Evolutionary conservation across 2,888 invertebrate genomes (phyloP).

Genomic region (Temnothorax ravouxi): DNA sequence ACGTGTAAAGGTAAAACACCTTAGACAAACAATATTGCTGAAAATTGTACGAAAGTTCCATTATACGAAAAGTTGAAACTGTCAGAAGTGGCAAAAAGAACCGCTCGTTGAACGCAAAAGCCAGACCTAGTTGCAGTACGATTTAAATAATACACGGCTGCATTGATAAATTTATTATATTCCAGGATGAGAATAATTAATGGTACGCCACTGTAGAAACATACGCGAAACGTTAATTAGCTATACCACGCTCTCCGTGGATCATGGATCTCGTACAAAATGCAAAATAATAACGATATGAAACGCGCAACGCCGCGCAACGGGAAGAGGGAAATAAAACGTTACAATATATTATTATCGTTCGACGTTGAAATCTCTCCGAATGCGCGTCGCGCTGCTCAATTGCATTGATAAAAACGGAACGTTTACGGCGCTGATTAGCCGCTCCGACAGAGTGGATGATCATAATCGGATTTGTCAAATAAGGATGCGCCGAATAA

Average conservation of each 20-base stretch:
- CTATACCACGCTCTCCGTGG: constrained; percentile 23
- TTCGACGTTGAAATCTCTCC: constrained; percentile 20
- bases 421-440: constrained; percentile 30
- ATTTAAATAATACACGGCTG: constrained; percentile 49
- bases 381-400: not conserved
- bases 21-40: not conserved
- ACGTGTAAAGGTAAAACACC: not conserved
- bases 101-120: not conserved
- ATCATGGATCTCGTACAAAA: constrained; percentile 34
- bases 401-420: constrained; percentile 32
- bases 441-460: not conserved
- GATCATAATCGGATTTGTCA: constrained; percentile 41
- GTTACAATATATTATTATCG: constrained; percentile 42
- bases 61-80: not conserved
- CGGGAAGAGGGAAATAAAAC: constrained; percentile 41
- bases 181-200: constrained; percentile 43
- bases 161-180: constrained; percentile 51
- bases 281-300: constrained; percentile 44
- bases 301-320: constrained; percentile 18
- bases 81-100: not conserved
- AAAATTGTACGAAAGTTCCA: not conserved
- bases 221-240: constrained; percentile 50
- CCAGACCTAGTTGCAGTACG: constrained; percentile 21
- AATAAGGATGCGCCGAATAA: constrained; percentile 28
- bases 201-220: not conserved